A percentile compares a stretch with the other conserved stretches of the same genome.
Evolutionary conservation across 37 sponge, comb jelly and placozoan species (phyloP).

Genomic region (Lycopodina hypogea): DNA sequence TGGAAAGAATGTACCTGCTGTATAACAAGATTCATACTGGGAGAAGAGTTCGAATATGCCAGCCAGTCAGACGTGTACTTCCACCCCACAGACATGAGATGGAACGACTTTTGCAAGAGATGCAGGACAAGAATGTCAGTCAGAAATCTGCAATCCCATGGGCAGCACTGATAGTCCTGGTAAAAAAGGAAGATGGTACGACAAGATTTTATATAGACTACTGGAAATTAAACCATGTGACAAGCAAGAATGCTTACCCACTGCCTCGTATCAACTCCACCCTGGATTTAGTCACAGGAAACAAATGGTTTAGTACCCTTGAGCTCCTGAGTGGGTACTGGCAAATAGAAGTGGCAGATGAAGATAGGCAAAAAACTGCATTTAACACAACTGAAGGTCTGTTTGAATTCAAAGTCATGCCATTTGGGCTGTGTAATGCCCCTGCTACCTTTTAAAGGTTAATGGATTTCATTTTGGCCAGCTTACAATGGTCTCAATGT

Average conservation of each 20-base stretch:
- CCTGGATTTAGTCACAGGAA: not conserved
- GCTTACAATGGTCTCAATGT: no score
- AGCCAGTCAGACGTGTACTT: no score
- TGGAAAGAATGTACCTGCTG: no score
- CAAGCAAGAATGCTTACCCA: conserved; percentile 66
- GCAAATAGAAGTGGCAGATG: no score
- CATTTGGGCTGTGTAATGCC: not conserved
- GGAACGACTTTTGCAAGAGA: no score
- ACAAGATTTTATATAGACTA: conserved; percentile 24
- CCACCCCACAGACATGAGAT: no score
- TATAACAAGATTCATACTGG: no score
- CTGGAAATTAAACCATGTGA: conserved; percentile 43
- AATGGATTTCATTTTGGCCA: no score
- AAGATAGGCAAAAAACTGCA: no score
- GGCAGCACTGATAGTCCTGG: conserved; percentile 49
- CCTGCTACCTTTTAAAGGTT: not conserved
- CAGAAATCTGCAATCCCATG: conserved; percentile 40
- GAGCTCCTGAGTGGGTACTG: conserved; percentile 64
- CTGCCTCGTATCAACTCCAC: not conserved
- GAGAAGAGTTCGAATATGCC: no score
- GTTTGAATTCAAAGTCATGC: not conserved
- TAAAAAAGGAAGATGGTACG: conserved; percentile 37
- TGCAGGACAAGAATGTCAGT: no score
- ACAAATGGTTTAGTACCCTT: conserved; percentile 39
- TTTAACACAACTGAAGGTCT: no score